These are phyloP conservation scores for Coreoperca whiteheadi DNA, from an alignment of 2,113 vertebrate species.

Conservation along the genomic window DNA sequence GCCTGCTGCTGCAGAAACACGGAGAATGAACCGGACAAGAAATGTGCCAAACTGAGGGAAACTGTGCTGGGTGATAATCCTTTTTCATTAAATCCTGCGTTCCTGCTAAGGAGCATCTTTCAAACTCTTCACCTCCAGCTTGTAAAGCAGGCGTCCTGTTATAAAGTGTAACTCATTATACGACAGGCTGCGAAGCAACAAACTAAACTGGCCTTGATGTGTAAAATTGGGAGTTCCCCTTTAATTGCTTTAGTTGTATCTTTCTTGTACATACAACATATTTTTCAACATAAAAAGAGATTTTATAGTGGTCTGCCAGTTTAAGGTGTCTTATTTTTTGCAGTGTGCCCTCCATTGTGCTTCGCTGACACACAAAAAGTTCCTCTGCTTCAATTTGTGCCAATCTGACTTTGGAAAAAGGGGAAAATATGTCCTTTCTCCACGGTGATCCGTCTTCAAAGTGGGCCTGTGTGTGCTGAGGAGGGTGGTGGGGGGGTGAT, in stretches of 20 bases:
- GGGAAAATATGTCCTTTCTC: conserved; percentile 67
- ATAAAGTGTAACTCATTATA: not conserved
- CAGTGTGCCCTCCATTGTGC: conserved; percentile 54
- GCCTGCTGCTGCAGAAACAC: too few relatives aligned
- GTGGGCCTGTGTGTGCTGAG: conserved; percentile 52
- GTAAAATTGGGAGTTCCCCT: not conserved
- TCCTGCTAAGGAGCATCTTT: not conserved
- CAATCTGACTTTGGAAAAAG: conserved; percentile 67
- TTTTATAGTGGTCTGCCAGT: not conserved
- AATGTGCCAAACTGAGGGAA: too few relatives aligned
- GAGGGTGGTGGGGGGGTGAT: conserved; percentile 57
- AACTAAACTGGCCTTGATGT: not conserved
- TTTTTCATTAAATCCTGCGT: not conserved
- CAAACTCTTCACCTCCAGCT: not conserved
- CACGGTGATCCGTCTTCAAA: conserved; percentile 74
- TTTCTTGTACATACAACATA: not conserved
- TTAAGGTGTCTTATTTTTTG: conserved; percentile 43
- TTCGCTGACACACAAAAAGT: conserved; percentile 51
- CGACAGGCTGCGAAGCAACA: not conserved
- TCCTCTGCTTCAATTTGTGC: conserved; percentile 67
- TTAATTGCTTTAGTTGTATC: not conserved
- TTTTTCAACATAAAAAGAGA: not conserved
- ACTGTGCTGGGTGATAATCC: too few relatives aligned
- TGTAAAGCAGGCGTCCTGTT: not conserved
- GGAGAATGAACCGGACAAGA: too few relatives aligned